Percentiles rank a stretch among this genome's conserved stretches.
Conservation (phyloP, 2,113 vertebrate species). For the Atherinomorus stipes region DNA sequence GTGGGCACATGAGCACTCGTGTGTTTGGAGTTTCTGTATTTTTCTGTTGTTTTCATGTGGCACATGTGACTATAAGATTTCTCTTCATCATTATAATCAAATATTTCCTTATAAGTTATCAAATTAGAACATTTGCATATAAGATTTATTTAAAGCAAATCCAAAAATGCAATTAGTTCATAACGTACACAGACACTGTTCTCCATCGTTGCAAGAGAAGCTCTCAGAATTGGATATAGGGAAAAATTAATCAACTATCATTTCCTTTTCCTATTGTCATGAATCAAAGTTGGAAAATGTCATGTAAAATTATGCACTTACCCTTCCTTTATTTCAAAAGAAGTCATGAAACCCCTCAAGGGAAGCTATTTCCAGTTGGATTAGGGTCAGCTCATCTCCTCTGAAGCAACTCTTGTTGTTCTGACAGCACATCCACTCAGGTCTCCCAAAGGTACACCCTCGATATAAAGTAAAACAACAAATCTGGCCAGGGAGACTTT, state of each 20-base stretch:
- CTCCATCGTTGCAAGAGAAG: no score
- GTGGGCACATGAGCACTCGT: constrained; percentile 21
- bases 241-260: no score
- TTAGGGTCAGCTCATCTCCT: constrained; percentile 48
- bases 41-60: constrained; percentile 12
- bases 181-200: no score
- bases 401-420: constrained; percentile 32
- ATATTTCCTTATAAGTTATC: no score
- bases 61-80: not conserved
- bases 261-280: not conserved
- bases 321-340: constrained; percentile 19
- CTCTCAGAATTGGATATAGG: no score
- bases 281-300: constrained; percentile 16
- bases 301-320: constrained; percentile 13
- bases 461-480: constrained; percentile 44
- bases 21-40: not conserved
- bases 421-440: constrained; percentile 67
- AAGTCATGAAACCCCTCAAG: constrained; percentile 25
- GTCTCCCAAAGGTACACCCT: constrained; percentile 54
- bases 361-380: constrained; percentile 43
- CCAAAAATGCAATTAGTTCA: no score
- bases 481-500: constrained; percentile 19
- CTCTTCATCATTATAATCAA: no score
- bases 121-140: no score
- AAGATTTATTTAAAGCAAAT: no score